phyloP scores from a whole-genome alignment of 1,140 invertebrate species.

The Magallana ariakensis region DNA sequence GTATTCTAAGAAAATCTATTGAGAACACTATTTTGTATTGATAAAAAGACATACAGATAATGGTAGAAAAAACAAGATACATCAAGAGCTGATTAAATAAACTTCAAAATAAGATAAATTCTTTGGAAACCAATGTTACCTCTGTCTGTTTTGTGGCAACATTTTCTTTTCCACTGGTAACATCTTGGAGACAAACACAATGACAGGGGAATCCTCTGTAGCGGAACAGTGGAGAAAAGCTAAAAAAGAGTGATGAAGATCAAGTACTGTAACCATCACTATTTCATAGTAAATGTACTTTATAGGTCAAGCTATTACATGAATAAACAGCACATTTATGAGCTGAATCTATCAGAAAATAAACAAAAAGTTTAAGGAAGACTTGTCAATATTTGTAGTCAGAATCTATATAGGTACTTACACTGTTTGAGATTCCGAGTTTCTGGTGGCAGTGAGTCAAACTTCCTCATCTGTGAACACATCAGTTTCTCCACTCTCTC shows the following conservation, averaged over 20 bases:
- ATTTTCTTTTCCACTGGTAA: constrained; percentile 83
- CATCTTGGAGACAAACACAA: constrained; percentile 98
- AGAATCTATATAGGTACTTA: constrained; percentile 53
- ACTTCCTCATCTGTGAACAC: constrained; percentile 85
- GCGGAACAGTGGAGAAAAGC: constrained; percentile 88
- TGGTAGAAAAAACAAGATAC: no score
- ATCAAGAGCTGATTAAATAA: no score
- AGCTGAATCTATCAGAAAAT: no score
- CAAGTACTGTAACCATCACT: not conserved
- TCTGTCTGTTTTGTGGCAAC: constrained; percentile 76
- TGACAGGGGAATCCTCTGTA: constrained; percentile 85
- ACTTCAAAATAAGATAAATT: no score
- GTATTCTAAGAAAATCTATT: no score
- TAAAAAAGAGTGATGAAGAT: constrained; percentile 44
- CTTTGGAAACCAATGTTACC: constrained; percentile 55
- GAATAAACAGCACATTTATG: no score
- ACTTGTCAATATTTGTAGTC: no score
- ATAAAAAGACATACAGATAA: not conserved
- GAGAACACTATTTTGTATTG: not conserved
- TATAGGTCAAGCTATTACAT: no score
- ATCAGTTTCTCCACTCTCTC: constrained; percentile 90
- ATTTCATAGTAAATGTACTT: no score
- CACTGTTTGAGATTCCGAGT: constrained; percentile 87
- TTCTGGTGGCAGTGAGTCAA: constrained; percentile 86
- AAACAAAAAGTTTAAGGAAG: no score